Evolutionary conservation across 2,113 vertebrate genomes (phyloP).

Genomic region (Etheostoma cragini): DNA sequence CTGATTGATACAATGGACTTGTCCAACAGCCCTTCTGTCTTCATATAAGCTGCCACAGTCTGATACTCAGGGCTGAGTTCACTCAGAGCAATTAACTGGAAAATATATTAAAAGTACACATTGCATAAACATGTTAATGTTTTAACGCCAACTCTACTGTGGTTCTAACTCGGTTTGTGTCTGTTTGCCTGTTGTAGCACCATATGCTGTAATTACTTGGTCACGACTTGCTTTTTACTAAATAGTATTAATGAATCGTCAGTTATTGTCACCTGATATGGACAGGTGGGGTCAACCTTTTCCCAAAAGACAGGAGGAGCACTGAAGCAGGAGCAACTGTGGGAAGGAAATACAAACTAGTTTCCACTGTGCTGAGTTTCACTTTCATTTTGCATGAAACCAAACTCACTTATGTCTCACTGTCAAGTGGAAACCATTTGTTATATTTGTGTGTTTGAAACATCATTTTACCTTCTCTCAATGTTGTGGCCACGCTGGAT

Average conservation of each 20-base stretch:
- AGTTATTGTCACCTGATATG: constrained; percentile 53
- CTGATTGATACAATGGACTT: constrained; percentile 84
- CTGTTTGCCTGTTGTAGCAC: not conserved
- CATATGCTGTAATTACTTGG: no score
- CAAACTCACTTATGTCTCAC: not conserved
- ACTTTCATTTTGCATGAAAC: constrained; percentile 62
- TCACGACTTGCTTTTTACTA: not conserved
- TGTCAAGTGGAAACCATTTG: no score
- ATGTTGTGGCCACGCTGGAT: not conserved
- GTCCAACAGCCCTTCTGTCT: constrained; percentile 79
- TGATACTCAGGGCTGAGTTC: constrained; percentile 85
- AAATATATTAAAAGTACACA: not conserved
- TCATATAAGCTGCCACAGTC: constrained; percentile 85
- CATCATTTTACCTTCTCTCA: constrained; percentile 34
- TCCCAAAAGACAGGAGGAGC: constrained; percentile 56
- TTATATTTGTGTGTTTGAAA: not conserved
- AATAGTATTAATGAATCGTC: not conserved
- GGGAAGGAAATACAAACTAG: not conserved
- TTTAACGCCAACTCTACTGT: not conserved
- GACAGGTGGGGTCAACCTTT: not conserved
- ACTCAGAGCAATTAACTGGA: constrained; percentile 80
- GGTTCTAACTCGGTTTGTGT: not conserved
- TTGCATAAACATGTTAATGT: not conserved
- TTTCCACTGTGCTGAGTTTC: constrained; percentile 40
- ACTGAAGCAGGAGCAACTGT: constrained; percentile 63